phyloP scores from a whole-genome alignment of 2,888 invertebrate species.

The Apotomis turbidana region DNA sequence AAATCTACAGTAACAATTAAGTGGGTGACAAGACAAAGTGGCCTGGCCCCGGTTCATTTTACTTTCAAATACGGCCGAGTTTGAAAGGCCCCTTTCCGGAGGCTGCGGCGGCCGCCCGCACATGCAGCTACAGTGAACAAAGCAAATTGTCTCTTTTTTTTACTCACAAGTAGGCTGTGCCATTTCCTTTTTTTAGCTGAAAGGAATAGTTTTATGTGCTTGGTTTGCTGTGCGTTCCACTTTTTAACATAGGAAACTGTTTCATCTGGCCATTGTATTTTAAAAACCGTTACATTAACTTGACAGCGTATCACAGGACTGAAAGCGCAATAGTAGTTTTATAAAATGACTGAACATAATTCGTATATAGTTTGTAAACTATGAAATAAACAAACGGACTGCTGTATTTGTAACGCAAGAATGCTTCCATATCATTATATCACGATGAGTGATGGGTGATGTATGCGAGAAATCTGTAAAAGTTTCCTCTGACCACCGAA shows the following conservation, averaged over 20 bases:
- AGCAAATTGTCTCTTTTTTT: conserved; percentile 35
- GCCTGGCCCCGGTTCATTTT: conserved; percentile 32
- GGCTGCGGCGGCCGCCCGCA: conserved; percentile 19
- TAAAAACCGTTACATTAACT: background rate
- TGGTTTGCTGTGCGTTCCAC: background rate
- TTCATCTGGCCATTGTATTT: background rate
- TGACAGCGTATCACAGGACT: background rate
- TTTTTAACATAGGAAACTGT: background rate
- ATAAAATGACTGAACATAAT: background rate
- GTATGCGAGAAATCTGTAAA: conserved; percentile 9
- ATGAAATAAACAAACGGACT: background rate
- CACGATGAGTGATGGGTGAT: conserved; percentile 32
- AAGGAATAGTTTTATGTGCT: conserved; percentile 7
- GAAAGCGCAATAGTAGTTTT: background rate
- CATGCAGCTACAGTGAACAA: conserved; percentile 25
- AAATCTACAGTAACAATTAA: conserved; percentile 32
- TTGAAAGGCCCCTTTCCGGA: conserved; percentile 19
- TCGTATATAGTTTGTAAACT: background rate
- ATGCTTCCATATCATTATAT: background rate
- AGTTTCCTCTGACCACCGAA: conserved; percentile 15
- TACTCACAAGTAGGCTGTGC: conserved; percentile 24
- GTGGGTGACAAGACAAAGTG: conserved; percentile 34
- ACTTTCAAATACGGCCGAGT: conserved; percentile 32
- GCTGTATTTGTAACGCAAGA: background rate
- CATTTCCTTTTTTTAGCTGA: conserved; percentile 16